Base-by-base conservation (phyloP, 2,888 invertebrate species). In the Allygus modestus region DNA sequence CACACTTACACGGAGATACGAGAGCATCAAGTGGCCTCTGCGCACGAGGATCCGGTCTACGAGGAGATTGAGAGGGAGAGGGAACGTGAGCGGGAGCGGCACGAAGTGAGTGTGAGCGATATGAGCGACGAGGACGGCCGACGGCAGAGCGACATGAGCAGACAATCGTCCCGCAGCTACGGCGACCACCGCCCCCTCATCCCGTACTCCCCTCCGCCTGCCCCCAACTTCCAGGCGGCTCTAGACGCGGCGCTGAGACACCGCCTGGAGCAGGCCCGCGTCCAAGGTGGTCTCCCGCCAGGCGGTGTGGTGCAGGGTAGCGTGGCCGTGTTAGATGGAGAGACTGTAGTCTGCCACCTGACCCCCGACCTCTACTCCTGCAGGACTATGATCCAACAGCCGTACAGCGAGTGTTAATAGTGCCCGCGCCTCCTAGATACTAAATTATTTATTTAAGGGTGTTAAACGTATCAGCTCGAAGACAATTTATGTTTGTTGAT, bases 341-440 rank as follows among this genome's bases (percentile, higher is more conserved):
- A 96, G 89, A 96, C 96, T 85, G 97, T 97, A 85, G 96, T 97
- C 84, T 97, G 97, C 90, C 96, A 96, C 89, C 91, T 97, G 88
- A 96, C 96, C 54, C 94, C 93, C 41, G 91, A 85, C 82, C 69
- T 85, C 37, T 87, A 87, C 81, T 85, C 86, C 51, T 86, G 86
- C 79, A 83, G 87, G 84, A 85, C 87, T 71, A 85, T 86, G 75
- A 84, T 92, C 86, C 92, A 92, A 86, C 93, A 93, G 86, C 92
- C 93, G 86, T 93, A 93, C 91, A 93, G 93, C 91, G 93, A 93
- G 90, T 93, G 93, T 92, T 93, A 92, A 87, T 86, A 54, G 41
- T 73, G 41, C 73, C 43, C 43, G 23, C 43, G 20, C 58, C 33
- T 58, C 79, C n/a, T 79, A 79, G 65, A 69, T 71, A 85, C 58